Conservation (phyloP, 2,797 vertebrate genomes). For the Propithecus deckenii region DNA sequence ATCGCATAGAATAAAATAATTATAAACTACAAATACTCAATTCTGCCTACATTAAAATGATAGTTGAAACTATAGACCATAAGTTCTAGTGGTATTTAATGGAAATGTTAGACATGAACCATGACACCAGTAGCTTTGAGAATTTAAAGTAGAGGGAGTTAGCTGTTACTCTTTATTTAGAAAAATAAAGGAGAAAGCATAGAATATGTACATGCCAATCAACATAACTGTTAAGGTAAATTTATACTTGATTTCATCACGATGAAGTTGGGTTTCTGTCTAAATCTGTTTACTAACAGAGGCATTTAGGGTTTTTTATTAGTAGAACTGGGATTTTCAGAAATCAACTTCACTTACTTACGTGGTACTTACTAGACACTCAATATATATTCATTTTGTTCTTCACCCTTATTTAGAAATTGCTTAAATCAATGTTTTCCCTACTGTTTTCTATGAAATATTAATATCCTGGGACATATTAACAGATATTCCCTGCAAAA, state of each 20-base stretch:
- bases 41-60: slow-evolving; percentile 26
- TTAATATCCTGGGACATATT: background rate
- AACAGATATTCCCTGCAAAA: background rate
- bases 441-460: background rate
- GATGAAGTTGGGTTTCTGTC: background rate
- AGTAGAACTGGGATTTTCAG: background rate
- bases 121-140: background rate
- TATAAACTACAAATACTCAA: background rate
- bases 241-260: background rate
- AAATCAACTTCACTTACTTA: background rate
- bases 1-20: background rate
- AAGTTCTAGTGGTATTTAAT: background rate
- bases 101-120: background rate
- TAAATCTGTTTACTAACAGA: slow-evolving; percentile 5
- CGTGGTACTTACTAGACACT: background rate
- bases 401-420: background rate
- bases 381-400: background rate
- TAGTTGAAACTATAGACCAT: background rate
- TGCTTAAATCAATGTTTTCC: background rate
- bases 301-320: background rate
- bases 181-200: background rate
- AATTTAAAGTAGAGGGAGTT: background rate
- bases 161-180: background rate
- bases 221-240: background rate
- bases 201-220: background rate